Evolutionary conservation across 2,797 vertebrate genomes (phyloP).

Genomic region (Sebastes dallii): DNA sequence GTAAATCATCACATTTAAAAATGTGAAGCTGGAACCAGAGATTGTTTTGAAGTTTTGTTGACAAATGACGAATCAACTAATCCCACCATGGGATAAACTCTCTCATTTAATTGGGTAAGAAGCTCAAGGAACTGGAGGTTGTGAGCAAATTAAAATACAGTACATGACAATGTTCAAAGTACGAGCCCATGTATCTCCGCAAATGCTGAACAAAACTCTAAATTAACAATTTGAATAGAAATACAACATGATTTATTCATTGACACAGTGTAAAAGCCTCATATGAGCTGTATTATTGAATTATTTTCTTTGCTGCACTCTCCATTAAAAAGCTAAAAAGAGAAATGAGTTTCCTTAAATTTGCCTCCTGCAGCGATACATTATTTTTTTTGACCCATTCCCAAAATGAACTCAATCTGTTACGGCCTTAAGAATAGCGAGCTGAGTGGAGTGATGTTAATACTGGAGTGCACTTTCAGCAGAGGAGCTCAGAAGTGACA

Average conservation of each 20-base stretch:
- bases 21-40: background rate
- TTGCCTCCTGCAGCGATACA: background rate
- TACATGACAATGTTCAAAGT: background rate
- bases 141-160: too few relatives aligned
- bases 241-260: too few relatives aligned
- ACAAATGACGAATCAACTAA: background rate
- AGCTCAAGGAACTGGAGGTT: background rate
- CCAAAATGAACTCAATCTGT: constrained; percentile 16
- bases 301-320: background rate
- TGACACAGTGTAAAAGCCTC: too few relatives aligned
- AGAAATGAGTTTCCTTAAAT: background rate
- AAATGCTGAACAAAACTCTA: too few relatives aligned
- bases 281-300: too few relatives aligned
- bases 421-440: background rate
- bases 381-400: background rate
- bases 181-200: too few relatives aligned
- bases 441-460: background rate
- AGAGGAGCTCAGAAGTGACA: background rate
- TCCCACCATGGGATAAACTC: background rate
- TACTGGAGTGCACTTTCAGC: background rate
- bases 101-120: background rate
- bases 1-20: background rate
- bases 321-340: constrained; percentile 7
- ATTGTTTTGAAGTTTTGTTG: background rate
- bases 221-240: too few relatives aligned